Percentiles rank a stretch among this genome's conserved stretches.
Conservation (phyloP, 2,888 invertebrate species). For the Dynastes maya region DNA sequence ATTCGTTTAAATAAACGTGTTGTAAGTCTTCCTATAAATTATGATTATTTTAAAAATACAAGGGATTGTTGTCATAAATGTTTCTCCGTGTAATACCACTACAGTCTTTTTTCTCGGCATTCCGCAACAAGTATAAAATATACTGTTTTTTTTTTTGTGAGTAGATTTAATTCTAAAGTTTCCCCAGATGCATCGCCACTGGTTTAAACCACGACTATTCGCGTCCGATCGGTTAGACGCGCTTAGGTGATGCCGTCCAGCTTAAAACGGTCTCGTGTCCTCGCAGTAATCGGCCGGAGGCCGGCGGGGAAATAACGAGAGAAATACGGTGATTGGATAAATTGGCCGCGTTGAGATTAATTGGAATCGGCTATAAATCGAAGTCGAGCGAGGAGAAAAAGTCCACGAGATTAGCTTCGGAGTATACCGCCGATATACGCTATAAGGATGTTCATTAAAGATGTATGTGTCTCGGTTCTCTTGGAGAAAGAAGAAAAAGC, state of each 20-base stretch:
- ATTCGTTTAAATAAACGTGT: no score
- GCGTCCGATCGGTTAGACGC: background rate
- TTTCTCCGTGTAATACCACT: no score
- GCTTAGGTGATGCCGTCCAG: background rate
- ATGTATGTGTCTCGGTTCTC: background rate
- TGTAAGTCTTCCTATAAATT: no score
- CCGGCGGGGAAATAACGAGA: constrained; percentile 28
- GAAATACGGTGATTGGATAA: constrained; percentile 42
- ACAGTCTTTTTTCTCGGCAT: no score
- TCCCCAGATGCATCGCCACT: no score
- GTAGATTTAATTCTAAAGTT: no score
- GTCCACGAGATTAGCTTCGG: constrained; percentile 16
- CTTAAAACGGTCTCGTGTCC: constrained; percentile 20
- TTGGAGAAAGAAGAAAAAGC: background rate
- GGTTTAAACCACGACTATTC: no score
- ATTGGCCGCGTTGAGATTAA: constrained; percentile 42
- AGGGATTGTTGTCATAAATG: no score
- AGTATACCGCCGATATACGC: constrained; percentile 20
- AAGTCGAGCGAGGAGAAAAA: background rate
- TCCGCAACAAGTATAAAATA: no score
- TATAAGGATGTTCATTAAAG: constrained; percentile 3
- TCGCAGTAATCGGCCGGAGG: constrained; percentile 10
- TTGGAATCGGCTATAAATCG: constrained; percentile 42
- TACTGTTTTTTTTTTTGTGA: no score
- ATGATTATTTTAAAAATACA: no score